These are phyloP conservation scores for Aphelocoma californica DNA, from an alignment of 2,797 vertebrate genomes.

Conservation along the genomic window DNA sequence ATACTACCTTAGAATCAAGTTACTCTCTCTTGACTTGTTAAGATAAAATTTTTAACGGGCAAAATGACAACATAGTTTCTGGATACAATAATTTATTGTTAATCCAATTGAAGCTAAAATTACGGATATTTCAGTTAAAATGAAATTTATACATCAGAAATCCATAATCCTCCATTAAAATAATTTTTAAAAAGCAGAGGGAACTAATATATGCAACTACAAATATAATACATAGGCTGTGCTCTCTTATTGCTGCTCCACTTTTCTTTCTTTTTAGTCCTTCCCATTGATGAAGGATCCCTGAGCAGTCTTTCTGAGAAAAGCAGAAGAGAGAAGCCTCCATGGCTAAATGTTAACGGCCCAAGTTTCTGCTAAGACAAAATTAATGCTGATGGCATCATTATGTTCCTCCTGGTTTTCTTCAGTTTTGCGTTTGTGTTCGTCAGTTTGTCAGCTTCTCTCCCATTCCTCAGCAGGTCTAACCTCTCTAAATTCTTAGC, in stretches of 20 bases:
- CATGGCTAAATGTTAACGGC: not conserved
- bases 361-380: not conserved
- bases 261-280: not conserved
- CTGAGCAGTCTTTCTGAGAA: not conserved
- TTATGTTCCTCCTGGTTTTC: not conserved
- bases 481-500: not conserved
- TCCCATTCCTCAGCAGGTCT: not conserved
- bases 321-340: not conserved
- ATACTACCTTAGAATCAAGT: not conserved
- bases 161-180: not conserved
- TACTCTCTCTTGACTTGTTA: not conserved
- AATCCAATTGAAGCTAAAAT: not conserved
- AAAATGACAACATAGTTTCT: not conserved
- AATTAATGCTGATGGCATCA: not conserved
- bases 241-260: not conserved
- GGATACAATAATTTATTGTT: not conserved
- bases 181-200: not conserved
- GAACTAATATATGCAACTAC: not conserved
- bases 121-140: not conserved
- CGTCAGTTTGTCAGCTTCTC: not conserved
- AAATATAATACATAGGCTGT: rapidly evolving
- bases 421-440: not conserved
- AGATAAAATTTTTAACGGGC: not conserved
- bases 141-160: not conserved
- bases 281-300: not conserved